These are phyloP conservation scores for Scolanthus callimorphus DNA, from an alignment of 92 coral and sea anemone species.

Conservation along the genomic window DNA sequence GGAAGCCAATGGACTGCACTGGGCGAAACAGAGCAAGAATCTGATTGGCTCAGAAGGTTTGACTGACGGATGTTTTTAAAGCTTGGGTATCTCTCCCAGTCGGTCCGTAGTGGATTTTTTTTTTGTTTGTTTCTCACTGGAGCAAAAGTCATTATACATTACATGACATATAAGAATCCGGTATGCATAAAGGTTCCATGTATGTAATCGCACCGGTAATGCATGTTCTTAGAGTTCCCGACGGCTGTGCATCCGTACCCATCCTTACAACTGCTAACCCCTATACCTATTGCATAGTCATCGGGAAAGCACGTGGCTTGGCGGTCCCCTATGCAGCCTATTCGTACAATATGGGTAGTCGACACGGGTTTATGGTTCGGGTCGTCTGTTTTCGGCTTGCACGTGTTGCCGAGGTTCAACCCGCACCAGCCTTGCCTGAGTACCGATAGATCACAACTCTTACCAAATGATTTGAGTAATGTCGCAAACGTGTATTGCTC, in stretches of 20 bases:
- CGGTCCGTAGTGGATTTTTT: too few species aligned
- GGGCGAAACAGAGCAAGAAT: too few species aligned
- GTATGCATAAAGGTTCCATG: slow-evolving; percentile 90
- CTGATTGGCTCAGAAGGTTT: too few species aligned
- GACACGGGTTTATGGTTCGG: slow-evolving; percentile 64
- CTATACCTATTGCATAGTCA: slow-evolving; percentile 88
- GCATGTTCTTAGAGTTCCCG: slow-evolving; percentile 83
- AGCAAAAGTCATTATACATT: too few species aligned
- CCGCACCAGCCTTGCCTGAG: slow-evolving; percentile 94
- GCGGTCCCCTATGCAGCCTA: slow-evolving; percentile 86
- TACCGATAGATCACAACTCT: slow-evolving; percentile 82
- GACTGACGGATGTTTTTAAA: too few species aligned
- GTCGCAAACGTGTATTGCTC: slow-evolving; percentile 90
- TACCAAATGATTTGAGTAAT: slow-evolving; percentile 70
- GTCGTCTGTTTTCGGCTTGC: slow-evolving; percentile 60
- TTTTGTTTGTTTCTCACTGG: too few species aligned
- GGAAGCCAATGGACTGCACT: too few species aligned
- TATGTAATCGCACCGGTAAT: slow-evolving; percentile 79
- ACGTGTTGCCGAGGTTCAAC: slow-evolving; percentile 73
- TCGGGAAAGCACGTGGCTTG: slow-evolving; percentile 86
- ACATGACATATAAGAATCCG: slow-evolving; percentile 64
- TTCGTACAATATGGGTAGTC: slow-evolving; percentile 79
- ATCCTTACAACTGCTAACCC: slow-evolving; percentile 89
- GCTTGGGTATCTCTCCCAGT: too few species aligned
- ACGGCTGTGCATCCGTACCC: slow-evolving; percentile 81